phyloP scores from a whole-genome alignment of 2,888 invertebrate species.

The Octodonta nipae region DNA sequence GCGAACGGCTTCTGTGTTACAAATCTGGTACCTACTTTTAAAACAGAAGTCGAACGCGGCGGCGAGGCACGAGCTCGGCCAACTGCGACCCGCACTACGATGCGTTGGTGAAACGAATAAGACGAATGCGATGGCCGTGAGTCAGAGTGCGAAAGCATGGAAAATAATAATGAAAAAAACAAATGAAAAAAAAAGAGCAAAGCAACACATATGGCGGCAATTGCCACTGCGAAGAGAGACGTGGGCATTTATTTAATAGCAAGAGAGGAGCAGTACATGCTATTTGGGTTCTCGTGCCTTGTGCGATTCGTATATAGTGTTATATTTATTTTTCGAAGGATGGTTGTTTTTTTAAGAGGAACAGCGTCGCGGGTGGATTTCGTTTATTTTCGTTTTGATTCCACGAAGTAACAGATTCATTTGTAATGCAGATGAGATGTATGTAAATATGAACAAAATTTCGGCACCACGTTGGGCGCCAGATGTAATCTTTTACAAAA shows the following conservation, averaged over 20 bases:
- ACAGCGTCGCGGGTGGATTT: no score
- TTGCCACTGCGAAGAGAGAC: constrained; percentile 9
- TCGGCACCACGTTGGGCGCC: no score
- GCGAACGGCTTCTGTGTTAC: constrained; percentile 16
- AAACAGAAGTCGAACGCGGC: constrained; percentile 13
- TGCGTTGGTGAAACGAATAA: no score
- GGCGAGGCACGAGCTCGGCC: constrained; percentile 12
- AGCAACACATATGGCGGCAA: constrained; percentile 10
- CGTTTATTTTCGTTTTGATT: no score
- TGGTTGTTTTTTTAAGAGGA: no score
- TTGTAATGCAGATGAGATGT: no score
- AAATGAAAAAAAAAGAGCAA: constrained; percentile 7
- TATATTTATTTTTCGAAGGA: no score
- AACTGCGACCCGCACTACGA: neutral
- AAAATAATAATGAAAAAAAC: no score
- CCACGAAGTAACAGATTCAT: no score
- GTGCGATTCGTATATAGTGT: no score
- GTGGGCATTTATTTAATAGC: constrained; percentile 8
- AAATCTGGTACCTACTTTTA: constrained; percentile 12
- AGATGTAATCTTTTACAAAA: no score
- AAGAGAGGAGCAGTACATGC: constrained; percentile 8
- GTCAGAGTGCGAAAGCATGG: constrained; percentile 12
- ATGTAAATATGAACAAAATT: no score
- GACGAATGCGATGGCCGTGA: neutral
- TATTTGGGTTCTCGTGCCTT: constrained; percentile 12